These are phyloP conservation scores for Lomographa bimaculata DNA, from an alignment of 2,888 invertebrate species.

Conservation along the genomic window DNA sequence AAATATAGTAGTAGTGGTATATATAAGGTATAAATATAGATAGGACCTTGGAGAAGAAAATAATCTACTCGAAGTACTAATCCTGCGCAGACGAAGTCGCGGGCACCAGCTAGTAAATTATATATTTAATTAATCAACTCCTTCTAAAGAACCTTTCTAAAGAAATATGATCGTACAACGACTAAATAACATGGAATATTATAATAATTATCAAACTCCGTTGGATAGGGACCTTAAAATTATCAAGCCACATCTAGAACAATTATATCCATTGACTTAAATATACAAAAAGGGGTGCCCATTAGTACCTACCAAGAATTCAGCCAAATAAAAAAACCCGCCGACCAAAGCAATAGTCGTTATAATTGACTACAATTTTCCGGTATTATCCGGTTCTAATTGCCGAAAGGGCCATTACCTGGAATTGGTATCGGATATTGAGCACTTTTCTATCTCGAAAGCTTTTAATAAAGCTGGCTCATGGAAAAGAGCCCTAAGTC, in stretches of 20 bases:
- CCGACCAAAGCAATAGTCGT: constrained; percentile 26
- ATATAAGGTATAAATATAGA: too few relatives aligned
- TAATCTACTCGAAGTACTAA: too few relatives aligned
- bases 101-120: too few relatives aligned
- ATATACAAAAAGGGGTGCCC: constrained; percentile 12
- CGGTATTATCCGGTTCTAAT: constrained; percentile 27
- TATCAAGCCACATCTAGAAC: constrained; percentile 13
- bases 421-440: constrained; percentile 31
- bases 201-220: too few relatives aligned
- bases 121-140: too few relatives aligned
- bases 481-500: constrained; percentile 9
- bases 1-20: too few relatives aligned
- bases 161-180: too few relatives aligned
- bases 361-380: constrained; percentile 26
- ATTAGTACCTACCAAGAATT: constrained; percentile 21
- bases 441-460: constrained; percentile 28
- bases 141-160: too few relatives aligned
- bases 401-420: constrained; percentile 27
- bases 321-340: constrained; percentile 23
- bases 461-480: constrained; percentile 26
- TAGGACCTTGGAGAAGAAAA: too few relatives aligned
- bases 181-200: too few relatives aligned
- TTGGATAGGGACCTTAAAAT: too few relatives aligned
- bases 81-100: too few relatives aligned
- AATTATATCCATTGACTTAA: constrained; percentile 7